Percentiles rank a stretch among this genome's conserved stretches.
Evolutionary conservation across 2,113 vertebrate genomes (phyloP).

Genomic region (Oreocharis arfaki): DNA sequence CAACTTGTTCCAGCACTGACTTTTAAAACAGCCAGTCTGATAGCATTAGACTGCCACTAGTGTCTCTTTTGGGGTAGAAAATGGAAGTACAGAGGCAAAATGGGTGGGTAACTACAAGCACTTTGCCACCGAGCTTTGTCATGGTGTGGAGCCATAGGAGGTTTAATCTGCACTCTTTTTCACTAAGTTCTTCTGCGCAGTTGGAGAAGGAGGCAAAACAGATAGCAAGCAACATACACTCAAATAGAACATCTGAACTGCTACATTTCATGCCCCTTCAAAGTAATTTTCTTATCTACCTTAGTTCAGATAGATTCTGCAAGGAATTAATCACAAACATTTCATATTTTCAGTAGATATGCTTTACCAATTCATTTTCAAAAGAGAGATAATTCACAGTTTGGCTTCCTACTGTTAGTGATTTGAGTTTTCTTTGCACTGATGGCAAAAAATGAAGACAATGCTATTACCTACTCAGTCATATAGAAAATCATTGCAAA

Average conservation of each 20-base stretch:
- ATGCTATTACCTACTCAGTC: not conserved
- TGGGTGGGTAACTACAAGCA: not conserved
- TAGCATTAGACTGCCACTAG: not conserved
- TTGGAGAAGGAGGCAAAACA: not conserved
- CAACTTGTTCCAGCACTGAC: not conserved
- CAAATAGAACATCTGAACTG: not conserved
- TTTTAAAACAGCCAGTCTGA: not conserved
- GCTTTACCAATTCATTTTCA: not conserved
- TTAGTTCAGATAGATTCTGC: not conserved
- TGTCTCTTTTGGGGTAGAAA: not conserved
- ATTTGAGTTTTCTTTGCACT: not conserved
- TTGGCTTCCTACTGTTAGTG: not conserved
- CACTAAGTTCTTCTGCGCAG: not conserved
- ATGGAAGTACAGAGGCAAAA: not conserved
- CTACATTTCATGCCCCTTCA: not conserved
- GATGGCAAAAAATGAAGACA: not conserved
- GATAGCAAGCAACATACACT: not conserved
- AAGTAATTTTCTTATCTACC: not conserved
- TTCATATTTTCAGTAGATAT: not conserved
- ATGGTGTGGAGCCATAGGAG: not conserved
- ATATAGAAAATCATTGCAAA: not conserved
- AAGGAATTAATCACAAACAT: not conserved
- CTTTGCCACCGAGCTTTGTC: not conserved
- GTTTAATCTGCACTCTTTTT: not conserved
- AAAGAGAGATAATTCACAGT: not conserved